Conservation (phyloP, 2,113 vertebrate genomes). For the Brachionichthys hirsutus region DNA sequence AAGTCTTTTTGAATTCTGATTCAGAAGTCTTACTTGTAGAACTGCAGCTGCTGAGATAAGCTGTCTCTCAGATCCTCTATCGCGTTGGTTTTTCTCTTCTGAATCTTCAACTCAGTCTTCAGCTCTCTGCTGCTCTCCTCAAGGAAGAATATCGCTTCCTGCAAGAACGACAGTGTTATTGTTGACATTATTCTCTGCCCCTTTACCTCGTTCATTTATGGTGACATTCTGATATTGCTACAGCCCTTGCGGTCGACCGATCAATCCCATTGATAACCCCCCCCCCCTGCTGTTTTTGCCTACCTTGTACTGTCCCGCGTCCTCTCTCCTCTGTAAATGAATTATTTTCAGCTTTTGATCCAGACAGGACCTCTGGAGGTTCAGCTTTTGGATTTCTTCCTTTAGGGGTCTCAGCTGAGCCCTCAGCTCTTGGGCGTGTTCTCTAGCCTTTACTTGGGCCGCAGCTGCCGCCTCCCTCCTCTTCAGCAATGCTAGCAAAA, state of each 20-base stretch:
- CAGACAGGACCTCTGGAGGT: constrained; percentile 82
- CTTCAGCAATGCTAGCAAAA: constrained; percentile 85
- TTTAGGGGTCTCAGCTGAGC: constrained; percentile 81
- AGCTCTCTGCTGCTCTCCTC: constrained; percentile 86
- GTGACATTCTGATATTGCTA: too few relatives aligned
- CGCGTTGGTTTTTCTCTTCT: constrained; percentile 86
- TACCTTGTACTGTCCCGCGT: constrained; percentile 86
- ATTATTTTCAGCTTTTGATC: constrained; percentile 85
- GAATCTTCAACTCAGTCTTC: constrained; percentile 84
- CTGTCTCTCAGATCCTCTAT: constrained; percentile 83
- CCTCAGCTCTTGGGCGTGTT: constrained; percentile 82
- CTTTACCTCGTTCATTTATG: too few relatives aligned
- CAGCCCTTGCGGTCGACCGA: too few relatives aligned
- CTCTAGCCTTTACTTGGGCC: constrained; percentile 80
- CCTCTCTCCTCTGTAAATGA: constrained; percentile 82
- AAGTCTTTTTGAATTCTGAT: neutral
- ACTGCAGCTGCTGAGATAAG: constrained; percentile 80
- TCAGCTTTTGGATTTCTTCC: constrained; percentile 81
- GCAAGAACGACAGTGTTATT: neutral
- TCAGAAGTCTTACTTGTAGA: constrained; percentile 82
- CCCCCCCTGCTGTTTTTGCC: neutral
- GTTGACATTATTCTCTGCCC: too few relatives aligned
- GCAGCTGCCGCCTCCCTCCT: constrained; percentile 77
- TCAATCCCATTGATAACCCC: neutral
- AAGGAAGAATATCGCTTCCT: constrained; percentile 85